Conservation (phyloP, 1,140 invertebrate species). For the Temnothorax curvispinosus region DNA sequence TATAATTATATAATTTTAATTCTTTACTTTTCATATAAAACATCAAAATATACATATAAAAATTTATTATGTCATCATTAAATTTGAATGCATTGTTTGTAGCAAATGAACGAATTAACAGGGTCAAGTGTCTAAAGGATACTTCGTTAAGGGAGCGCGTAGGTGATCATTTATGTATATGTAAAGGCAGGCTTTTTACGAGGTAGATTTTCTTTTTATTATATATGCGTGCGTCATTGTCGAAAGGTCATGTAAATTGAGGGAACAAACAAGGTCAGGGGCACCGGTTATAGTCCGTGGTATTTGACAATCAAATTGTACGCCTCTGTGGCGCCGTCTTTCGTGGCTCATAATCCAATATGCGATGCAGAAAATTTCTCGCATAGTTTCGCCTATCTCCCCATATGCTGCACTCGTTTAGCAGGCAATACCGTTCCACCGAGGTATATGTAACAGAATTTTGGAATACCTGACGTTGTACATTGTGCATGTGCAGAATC, state of each 20-base stretch:
- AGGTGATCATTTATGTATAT: not conserved
- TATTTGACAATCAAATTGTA: conserved; percentile 37
- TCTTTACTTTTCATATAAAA: not conserved
- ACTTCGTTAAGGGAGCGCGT: not conserved
- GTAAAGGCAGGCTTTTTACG: not conserved
- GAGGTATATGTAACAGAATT: not conserved
- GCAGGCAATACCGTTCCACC: not conserved
- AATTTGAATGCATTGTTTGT: not conserved
- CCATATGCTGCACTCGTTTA: conserved; percentile 42
- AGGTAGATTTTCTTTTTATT: not conserved
- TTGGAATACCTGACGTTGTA: conserved; percentile 34
- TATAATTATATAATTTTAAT: conserved; percentile 1
- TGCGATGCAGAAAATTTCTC: conserved; percentile 25
- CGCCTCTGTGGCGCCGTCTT: conserved; percentile 16
- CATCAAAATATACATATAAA: not conserved
- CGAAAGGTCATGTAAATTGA: conserved; percentile 14
- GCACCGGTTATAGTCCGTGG: not conserved
- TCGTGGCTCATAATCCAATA: conserved; percentile 14
- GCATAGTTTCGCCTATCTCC: not conserved
- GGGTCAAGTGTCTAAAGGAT: not conserved
- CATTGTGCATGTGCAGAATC: not conserved
- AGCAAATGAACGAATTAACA: not conserved
- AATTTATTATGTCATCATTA: not conserved
- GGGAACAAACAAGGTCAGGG: conserved; percentile 4
- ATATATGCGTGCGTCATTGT: not conserved